phyloP scores from a whole-genome alignment of 2,113 vertebrate species.

The Hepsetus odoe region DNA sequence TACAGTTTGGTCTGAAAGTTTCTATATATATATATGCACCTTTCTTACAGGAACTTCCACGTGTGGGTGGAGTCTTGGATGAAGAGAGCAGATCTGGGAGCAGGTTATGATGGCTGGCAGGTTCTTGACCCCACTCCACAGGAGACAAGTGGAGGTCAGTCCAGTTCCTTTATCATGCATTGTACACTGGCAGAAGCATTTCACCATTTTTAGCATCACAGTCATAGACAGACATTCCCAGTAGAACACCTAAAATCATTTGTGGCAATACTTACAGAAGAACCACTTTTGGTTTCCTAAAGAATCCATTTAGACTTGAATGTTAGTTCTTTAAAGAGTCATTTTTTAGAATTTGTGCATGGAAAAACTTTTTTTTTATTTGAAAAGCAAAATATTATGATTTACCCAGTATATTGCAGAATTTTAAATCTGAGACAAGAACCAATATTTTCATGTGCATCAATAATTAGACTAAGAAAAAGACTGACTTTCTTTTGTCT shows the following conservation, averaged over 20 bases:
- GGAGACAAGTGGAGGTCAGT: slow-evolving; percentile 85
- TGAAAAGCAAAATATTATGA: too few relatives aligned
- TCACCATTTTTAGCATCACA: not conserved
- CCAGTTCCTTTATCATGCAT: not conserved
- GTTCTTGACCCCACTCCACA: slow-evolving; percentile 92
- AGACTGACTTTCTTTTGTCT: not conserved
- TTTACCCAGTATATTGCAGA: too few relatives aligned
- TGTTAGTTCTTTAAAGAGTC: too few relatives aligned
- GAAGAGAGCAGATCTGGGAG: slow-evolving; percentile 80
- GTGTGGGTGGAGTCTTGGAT: slow-evolving; percentile 96
- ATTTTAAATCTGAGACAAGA: too few relatives aligned
- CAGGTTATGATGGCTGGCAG: slow-evolving; percentile 87
- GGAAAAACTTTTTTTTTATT: too few relatives aligned
- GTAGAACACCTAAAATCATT: not conserved
- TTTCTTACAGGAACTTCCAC: slow-evolving; percentile 87
- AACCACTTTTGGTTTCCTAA: too few relatives aligned
- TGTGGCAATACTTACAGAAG: not conserved
- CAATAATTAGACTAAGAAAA: too few relatives aligned
- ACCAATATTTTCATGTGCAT: not conserved
- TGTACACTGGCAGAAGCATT: not conserved
- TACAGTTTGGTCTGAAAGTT: not conserved
- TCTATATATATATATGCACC: not conserved
- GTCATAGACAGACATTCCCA: not conserved
- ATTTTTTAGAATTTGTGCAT: too few relatives aligned
- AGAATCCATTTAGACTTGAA: too few relatives aligned